Base-by-base conservation (phyloP, 2,113 vertebrate species). In the Plecturocebus donacophilus region DNA sequence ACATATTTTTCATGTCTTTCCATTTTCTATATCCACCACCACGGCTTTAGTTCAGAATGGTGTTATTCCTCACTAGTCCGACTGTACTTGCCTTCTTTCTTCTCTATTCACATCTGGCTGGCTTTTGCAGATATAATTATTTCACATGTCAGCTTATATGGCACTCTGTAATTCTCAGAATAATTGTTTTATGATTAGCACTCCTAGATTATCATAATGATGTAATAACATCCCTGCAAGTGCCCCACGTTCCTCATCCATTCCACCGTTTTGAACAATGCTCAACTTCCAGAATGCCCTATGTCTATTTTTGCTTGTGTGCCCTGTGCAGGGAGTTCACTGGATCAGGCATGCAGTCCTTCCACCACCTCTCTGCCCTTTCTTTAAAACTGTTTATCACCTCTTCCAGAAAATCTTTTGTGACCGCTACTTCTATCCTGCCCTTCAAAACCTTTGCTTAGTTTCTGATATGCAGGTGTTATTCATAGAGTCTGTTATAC, bases 311-410 rank as follows among this genome's bases (percentile, higher is more conserved):
- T 49, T 35, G 10, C 25, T 25, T 80, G 8, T 49, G 23, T 45
- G 77, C 10, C 2, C 32, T 49, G 1, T 17, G 20, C 2, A 42
- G 12, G 4, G 0, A 17, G 1, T 47, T 27, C 27, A 17, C 21
- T 45, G 42, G 27, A 17, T 38, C 27, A 38, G 3, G 47, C 64
- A 40, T 8, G 12, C 11, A 25, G 3, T 5, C 21, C 25, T 64
- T 21, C 17, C 49, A 11, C 0, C 16, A 20, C 13, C 6, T 71
- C 20, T 30, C 45, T 20, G 1, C 4, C 83, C 21, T 54, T 20
- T 32, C 25, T 66, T 93, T 49, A 35, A 45, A 66, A 58, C 13
- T 54, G 9, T 6, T 12, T 54, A n/a, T n/a, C 40, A 19, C 82
- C 38, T 75, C 10, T 77, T 93, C 6, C 3, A n/a, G 45, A 30